Base-by-base conservation (phyloP, 2,888 invertebrate species). In the Melipona beecheii region DNA sequence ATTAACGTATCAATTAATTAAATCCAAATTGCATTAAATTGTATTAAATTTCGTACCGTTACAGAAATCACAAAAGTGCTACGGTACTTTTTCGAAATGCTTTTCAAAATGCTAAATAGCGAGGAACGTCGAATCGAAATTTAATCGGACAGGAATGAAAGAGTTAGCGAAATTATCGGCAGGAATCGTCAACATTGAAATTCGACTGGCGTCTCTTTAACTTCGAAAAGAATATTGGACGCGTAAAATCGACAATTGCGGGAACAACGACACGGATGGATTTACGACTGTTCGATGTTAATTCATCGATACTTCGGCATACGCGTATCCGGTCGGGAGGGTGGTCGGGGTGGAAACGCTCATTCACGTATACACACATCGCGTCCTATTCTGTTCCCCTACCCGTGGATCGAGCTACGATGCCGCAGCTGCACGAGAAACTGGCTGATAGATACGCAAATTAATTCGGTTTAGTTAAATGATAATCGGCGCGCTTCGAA, bases 401-500 rank as follows among this genome's bases (percentile, higher is more conserved):
- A 50, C 31, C 71, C 60, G 65, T 60, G 62, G 21, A 15, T 54
- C 49, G 6, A 21, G 36, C 71, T 66, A 24, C 66, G 76, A 62
- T 54, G 79, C 66, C 60, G 82, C 77, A 81, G 81, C 78, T 86
- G 78, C 52, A 52, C 64, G 73, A 85, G 82, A 66, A 78, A 75
- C 83, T 65, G 31, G 58, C 69, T 70, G 87, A 81, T 86, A 80
- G 81, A 75, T 73, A 80, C 81, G 86, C 87, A 87, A 87, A 87
- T 87, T 86, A 87, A 84, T 82, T 87, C 84, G 86, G 69, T 84
- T 87, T 87, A 86, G 84, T 79, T 78, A 69, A 87, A 84, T 82
- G 86, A 86, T 86, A 86, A 87, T 86, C 84, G 78, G 76, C 75
- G 60, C 64, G 74, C 65, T 80, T 27, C 83, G 83, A 78, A 85